Percentiles rank a stretch among this genome's conserved stretches.
These are phyloP conservation scores for Amia ocellicauda DNA, from an alignment of 2,113 vertebrate genomes.

Conservation along the genomic window DNA sequence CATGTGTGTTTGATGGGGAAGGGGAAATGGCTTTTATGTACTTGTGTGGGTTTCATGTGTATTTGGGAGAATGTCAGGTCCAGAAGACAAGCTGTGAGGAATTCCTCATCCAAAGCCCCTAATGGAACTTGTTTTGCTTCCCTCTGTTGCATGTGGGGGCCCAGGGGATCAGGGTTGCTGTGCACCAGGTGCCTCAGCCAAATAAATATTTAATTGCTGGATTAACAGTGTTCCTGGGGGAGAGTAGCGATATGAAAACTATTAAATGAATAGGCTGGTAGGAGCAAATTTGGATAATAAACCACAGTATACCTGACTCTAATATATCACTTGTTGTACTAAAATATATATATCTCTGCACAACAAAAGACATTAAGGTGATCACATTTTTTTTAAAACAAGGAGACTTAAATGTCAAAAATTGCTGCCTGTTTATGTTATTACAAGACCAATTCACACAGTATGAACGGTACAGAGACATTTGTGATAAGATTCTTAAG, in stretches of 20 bases:
- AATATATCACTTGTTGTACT: too few relatives aligned
- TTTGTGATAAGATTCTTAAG: too few relatives aligned
- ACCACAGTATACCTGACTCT: too few relatives aligned
- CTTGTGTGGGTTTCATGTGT: conserved; percentile 42
- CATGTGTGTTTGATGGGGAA: neutral
- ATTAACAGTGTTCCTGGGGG: conserved; percentile 61
- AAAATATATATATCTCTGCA: too few relatives aligned
- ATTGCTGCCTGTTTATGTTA: too few relatives aligned
- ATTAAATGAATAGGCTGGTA: conserved; percentile 17
- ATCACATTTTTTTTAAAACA: too few relatives aligned
- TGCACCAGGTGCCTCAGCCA: conserved; percentile 77
- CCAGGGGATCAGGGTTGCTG: conserved; percentile 57
- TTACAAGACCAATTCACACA: too few relatives aligned
- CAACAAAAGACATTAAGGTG: too few relatives aligned
- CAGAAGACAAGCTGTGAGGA: conserved; percentile 55
- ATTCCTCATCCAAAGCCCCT: conserved; percentile 39
- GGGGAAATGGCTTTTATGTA: neutral
- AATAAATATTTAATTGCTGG: conserved; percentile 74
- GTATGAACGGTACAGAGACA: too few relatives aligned
- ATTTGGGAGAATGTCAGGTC: conserved; percentile 51
- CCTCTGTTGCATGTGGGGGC: conserved; percentile 52
- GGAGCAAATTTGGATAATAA: too few relatives aligned
- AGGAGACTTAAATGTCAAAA: too few relatives aligned
- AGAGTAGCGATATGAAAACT: conserved; percentile 46
- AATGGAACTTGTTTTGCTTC: conserved; percentile 45